A percentile compares a stretch with the other conserved stretches of the same genome.
Evolutionary conservation across 2,888 invertebrate genomes (phyloP).

Genomic region (Phymatocera aterrima): DNA sequence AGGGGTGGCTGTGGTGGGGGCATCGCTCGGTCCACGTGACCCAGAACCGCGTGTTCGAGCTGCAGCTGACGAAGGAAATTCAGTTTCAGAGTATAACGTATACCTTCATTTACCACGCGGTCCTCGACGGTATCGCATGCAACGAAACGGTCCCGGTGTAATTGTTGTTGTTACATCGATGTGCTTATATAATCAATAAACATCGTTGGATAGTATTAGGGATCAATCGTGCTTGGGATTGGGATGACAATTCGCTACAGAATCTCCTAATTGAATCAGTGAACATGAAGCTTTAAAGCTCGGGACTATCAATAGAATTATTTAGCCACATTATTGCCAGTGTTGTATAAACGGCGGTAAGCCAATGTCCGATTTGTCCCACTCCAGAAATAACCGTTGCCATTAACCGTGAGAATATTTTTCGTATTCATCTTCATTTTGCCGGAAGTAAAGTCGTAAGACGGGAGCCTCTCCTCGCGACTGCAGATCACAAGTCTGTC

Average conservation of each 20-base stretch:
- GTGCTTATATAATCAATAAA: neutral
- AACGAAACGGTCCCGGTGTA: conserved; percentile 8
- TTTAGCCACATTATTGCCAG: neutral
- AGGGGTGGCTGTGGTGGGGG: conserved; percentile 46
- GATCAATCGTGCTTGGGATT: neutral
- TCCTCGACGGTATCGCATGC: conserved; percentile 32
- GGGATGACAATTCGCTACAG: neutral
- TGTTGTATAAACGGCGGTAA: neutral
- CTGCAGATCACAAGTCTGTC: neutral
- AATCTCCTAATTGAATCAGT: neutral
- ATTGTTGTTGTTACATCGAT: neutral
- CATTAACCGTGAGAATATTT: conserved; percentile 24
- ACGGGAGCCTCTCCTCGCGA: neutral
- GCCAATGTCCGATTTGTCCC: conserved; percentile 36
- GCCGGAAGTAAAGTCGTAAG: neutral
- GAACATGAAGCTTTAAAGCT: conserved; percentile 16
- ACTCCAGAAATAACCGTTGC: conserved; percentile 2
- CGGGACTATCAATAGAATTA: neutral
- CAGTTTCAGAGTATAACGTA: conserved; percentile 22
- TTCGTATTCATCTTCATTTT: conserved; percentile 2
- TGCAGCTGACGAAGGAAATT: conserved; percentile 43
- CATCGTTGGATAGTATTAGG: neutral
- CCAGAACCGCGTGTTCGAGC: conserved; percentile 65
- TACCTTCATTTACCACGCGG: conserved; percentile 45
- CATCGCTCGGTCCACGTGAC: conserved; percentile 57